These are phyloP conservation scores for Caenorhabditis remanei DNA, from an alignment of 1,140 invertebrate species.

Conservation along the genomic window DNA sequence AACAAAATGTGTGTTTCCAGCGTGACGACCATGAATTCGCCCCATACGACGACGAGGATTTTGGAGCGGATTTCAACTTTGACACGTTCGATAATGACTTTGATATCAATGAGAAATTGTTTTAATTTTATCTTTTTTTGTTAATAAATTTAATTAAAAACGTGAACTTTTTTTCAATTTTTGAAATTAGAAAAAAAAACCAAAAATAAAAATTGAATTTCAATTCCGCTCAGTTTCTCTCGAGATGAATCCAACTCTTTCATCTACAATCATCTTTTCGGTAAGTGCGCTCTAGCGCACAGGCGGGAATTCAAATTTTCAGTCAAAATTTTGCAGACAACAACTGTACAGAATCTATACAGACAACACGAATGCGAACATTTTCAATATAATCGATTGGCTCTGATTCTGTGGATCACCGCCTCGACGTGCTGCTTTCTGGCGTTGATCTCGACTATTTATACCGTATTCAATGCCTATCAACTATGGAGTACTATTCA, in stretches of 20 bases:
- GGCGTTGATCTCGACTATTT: background rate
- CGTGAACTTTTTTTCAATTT: too few species aligned
- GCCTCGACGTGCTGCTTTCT: background rate
- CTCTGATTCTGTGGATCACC: background rate
- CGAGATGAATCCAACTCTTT: too few species aligned
- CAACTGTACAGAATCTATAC: background rate
- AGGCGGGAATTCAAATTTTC: too few species aligned
- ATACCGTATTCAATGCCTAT: constrained; percentile 30
- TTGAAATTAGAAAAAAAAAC: too few species aligned
- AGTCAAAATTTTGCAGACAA: background rate
- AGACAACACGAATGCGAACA: background rate
- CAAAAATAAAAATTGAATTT: too few species aligned
- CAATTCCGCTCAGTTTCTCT: too few species aligned
- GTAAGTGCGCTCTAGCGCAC: too few species aligned
- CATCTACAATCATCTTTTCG: too few species aligned
- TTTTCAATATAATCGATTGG: background rate
- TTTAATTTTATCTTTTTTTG: background rate
- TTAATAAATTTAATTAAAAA: too few species aligned
- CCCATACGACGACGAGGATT: constrained; percentile 53
- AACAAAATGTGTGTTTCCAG: constrained; percentile 31
- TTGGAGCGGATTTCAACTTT: constrained; percentile 60
- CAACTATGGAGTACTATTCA: constrained; percentile 27
- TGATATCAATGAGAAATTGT: constrained; percentile 28
- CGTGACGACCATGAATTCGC: constrained; percentile 29
- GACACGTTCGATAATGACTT: constrained; percentile 46